These are phyloP conservation scores for Drosophila macrospina DNA, from an alignment of 2,888 invertebrate genomes.

Conservation along the genomic window DNA sequence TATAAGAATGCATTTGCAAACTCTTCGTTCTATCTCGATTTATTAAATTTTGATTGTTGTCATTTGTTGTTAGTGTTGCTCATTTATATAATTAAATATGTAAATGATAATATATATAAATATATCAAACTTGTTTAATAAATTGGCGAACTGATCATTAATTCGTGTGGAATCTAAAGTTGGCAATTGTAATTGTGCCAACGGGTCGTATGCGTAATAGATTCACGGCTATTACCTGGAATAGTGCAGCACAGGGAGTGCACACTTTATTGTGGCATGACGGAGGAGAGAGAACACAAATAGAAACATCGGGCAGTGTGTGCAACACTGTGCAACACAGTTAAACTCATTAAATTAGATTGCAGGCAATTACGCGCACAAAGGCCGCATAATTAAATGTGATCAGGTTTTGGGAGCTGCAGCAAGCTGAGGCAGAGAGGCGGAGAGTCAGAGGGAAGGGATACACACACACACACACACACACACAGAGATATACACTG, in stretches of 20 bases:
- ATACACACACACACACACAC: conserved; percentile 9
- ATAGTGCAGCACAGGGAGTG: neutral
- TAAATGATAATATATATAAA: too few relatives aligned
- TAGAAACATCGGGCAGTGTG: neutral
- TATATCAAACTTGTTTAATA: too few relatives aligned
- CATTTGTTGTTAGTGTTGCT: too few relatives aligned
- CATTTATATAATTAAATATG: too few relatives aligned
- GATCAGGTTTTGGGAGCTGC: conserved; percentile 20
- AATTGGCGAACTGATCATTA: too few relatives aligned
- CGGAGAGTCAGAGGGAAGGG: neutral
- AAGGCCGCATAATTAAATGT: conserved; percentile 61
- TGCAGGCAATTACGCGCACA: conserved; percentile 60
- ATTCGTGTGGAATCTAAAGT: neutral
- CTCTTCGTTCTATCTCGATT: too few relatives aligned
- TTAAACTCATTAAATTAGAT: conserved; percentile 65
- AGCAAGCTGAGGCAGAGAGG: conserved; percentile 1
- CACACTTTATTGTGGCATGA: neutral
- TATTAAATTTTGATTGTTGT: too few relatives aligned
- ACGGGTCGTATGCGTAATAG: conserved; percentile 7
- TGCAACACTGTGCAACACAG: conserved; percentile 17
- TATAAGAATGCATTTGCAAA: too few relatives aligned
- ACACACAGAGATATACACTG: neutral
- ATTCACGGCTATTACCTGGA: too few relatives aligned
- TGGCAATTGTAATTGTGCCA: neutral
- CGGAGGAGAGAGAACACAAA: neutral